Percentiles rank a stretch among this genome's conserved stretches.
Evolutionary conservation across 2,888 invertebrate species (phyloP).

Genomic region (Rhagonycha lutea): DNA sequence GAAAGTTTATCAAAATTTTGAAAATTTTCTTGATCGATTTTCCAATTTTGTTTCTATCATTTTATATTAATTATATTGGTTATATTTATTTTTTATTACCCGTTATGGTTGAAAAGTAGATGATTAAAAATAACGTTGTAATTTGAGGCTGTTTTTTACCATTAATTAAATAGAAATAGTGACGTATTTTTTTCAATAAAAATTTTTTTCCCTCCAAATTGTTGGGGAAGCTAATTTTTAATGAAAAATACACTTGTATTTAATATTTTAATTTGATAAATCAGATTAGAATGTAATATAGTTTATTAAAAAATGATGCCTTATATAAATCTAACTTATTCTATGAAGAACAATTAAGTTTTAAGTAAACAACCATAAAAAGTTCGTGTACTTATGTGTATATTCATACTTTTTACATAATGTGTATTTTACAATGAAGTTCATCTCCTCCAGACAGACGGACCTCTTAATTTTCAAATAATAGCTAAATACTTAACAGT

Average conservation of each 20-base stretch:
- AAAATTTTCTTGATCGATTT: not conserved
- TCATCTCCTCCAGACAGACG: slow-evolving; percentile 2
- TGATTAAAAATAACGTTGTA: not conserved
- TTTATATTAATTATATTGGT: not conserved
- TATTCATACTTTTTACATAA: slow-evolving; percentile 28
- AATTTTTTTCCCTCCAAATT: not conserved
- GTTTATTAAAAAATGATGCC: slow-evolving; percentile 50
- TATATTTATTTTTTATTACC: not conserved
- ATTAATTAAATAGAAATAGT: not conserved
- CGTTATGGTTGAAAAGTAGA: not conserved
- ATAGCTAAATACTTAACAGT: not conserved
- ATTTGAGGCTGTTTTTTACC: not conserved
- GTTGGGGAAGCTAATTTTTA: not conserved
- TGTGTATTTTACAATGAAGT: slow-evolving; percentile 14
- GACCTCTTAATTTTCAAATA: not conserved
- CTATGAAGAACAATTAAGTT: slow-evolving; percentile 38
- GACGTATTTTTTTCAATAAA: not conserved
- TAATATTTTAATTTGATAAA: slow-evolving; percentile 10
- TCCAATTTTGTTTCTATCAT: not conserved
- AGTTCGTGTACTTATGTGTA: slow-evolving; percentile 24
- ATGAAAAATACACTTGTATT: not conserved
- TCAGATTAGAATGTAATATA: slow-evolving; percentile 31
- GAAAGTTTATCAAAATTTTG: not conserved
- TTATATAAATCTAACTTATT: slow-evolving; percentile 47
- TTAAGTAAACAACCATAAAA: slow-evolving; percentile 13